These are phyloP conservation scores for Phaethornis superciliosus DNA, from an alignment of 2,113 vertebrate species.

Conservation along the genomic window DNA sequence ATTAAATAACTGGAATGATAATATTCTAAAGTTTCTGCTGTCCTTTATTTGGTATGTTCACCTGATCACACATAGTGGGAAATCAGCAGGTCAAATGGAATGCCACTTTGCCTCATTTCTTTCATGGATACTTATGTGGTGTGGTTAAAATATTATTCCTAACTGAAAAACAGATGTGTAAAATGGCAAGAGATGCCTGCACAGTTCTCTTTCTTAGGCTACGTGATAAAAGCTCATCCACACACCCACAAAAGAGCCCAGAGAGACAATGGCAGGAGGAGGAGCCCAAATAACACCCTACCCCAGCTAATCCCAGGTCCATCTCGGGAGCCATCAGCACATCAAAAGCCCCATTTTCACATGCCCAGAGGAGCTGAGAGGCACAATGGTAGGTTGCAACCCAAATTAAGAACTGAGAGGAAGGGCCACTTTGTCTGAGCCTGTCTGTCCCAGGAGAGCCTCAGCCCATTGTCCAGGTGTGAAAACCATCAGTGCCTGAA, in stretches of 20 bases:
- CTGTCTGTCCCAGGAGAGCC: not conserved
- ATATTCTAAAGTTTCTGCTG: not conserved
- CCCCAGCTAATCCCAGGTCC: not conserved
- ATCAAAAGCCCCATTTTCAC: constrained; percentile 19
- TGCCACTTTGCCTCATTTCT: not conserved
- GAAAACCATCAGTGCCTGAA: not conserved
- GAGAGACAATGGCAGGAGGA: not conserved
- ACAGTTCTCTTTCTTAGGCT: not conserved
- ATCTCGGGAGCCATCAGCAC: not conserved
- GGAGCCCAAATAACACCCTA: not conserved
- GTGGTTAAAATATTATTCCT: not conserved
- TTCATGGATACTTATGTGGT: not conserved
- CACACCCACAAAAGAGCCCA: not conserved
- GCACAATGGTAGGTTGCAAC: not conserved
- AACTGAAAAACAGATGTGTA: not conserved
- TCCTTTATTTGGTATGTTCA: not conserved
- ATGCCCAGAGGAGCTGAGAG: not conserved
- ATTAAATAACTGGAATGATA: not conserved
- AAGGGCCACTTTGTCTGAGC: not conserved
- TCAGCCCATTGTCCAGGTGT: not conserved
- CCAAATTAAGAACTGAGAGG: not conserved
- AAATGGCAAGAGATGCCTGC: not conserved
- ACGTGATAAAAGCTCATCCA: not conserved
- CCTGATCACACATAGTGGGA: not conserved
- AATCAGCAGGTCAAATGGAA: not conserved